phyloP scores from a whole-genome alignment of 2,888 invertebrate genomes.

The Luperina testacea region DNA sequence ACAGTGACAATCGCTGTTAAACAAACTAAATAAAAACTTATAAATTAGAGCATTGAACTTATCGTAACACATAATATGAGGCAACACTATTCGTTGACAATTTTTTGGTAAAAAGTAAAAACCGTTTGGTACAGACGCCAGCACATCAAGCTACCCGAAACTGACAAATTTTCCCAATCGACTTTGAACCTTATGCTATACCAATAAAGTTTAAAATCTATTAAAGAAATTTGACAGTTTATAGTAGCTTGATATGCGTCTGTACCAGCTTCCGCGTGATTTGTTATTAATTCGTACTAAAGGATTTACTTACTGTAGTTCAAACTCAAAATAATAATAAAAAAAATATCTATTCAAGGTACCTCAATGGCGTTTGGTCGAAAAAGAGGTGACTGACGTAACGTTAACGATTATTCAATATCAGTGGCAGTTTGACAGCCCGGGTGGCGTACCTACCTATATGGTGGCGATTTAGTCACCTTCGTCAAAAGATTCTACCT shows the following conservation, averaged over 20 bases:
- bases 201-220: no score
- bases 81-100: constrained; percentile 25
- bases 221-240: no score
- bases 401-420: neutral
- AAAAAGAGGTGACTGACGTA: no score
- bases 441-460: no score
- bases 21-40: neutral
- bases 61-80: neutral
- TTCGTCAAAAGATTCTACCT: no score
- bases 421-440: no score
- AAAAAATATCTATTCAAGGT: neutral
- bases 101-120: neutral
- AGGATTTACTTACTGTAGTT: neutral
- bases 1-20: neutral
- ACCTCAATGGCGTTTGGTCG: neutral
- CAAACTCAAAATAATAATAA: neutral
- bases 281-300: neutral
- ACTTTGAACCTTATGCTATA: no score
- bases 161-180: no score
- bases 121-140: neutral
- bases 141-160: no score
- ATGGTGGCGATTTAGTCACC: no score
- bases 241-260: no score
- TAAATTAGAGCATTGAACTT: neutral
- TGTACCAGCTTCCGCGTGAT: neutral